A percentile compares a stretch with the other conserved stretches of the same genome.
phyloP scores from a whole-genome alignment of 2,888 invertebrate genomes.

The Baronia brevicornis region DNA sequence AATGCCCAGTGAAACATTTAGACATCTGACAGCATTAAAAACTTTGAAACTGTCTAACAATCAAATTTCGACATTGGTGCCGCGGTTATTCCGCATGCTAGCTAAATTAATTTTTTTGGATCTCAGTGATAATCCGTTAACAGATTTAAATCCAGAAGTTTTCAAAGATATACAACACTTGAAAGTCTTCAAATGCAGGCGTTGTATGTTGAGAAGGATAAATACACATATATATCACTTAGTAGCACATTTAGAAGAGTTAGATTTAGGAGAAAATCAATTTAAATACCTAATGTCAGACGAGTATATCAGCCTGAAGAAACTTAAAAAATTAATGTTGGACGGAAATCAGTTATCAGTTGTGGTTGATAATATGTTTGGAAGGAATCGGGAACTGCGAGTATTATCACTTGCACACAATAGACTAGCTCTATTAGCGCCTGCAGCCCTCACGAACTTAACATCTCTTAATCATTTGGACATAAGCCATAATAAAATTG shows the following conservation, averaged over 20 bases:
- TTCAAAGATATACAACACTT: slow-evolving; percentile 86
- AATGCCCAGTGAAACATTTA: slow-evolving; percentile 85
- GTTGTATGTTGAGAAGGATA: slow-evolving; percentile 82
- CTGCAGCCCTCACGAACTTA: slow-evolving; percentile 83
- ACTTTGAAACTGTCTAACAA: slow-evolving; percentile 80
- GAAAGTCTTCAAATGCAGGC: slow-evolving; percentile 81
- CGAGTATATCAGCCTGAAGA: slow-evolving; percentile 81
- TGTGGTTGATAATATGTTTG: slow-evolving; percentile 82
- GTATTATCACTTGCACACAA: slow-evolving; percentile 80
- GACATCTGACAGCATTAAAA: slow-evolving; percentile 81
- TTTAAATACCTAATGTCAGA: slow-evolving; percentile 84
- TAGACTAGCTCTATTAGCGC: slow-evolving; percentile 83
- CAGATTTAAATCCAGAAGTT: slow-evolving; percentile 85
- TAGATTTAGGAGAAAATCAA: slow-evolving; percentile 86
- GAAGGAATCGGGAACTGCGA: slow-evolving; percentile 70
- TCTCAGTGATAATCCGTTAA: slow-evolving; percentile 83
- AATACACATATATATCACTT: slow-evolving; percentile 88
- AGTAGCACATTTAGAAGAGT: slow-evolving; percentile 80
- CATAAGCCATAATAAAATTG: slow-evolving; percentile 84
- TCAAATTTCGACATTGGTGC: slow-evolving; percentile 79
- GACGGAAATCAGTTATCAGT: slow-evolving; percentile 88
- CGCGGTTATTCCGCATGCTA: slow-evolving; percentile 83
- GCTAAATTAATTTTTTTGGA: slow-evolving; percentile 82
- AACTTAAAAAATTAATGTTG: slow-evolving; percentile 77
- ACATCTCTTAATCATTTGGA: slow-evolving; percentile 81